Conservation (phyloP, 2,797 vertebrate genomes). For the Alauda arvensis region DNA sequence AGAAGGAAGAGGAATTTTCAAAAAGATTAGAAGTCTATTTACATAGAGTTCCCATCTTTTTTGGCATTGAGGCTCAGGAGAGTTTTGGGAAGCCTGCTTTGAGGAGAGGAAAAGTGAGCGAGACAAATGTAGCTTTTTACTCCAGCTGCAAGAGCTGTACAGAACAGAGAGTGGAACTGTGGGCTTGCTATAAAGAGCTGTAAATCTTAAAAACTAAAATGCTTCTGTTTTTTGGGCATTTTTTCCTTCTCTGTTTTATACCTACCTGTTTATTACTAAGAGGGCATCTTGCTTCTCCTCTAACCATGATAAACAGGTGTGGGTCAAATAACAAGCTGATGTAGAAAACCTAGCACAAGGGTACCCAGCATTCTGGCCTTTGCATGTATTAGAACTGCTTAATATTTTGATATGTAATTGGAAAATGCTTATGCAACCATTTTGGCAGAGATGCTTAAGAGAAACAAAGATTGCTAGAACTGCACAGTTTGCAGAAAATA, state of each 20-base stretch:
- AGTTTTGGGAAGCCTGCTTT: neutral
- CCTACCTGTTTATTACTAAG: neutral
- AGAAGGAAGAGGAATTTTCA: neutral
- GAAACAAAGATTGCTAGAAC: constrained; percentile 26
- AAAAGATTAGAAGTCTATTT: neutral
- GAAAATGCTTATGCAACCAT: constrained; percentile 9
- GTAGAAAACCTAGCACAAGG: neutral
- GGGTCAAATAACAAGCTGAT: neutral
- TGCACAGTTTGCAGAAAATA: constrained; percentile 46
- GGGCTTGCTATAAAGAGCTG: neutral
- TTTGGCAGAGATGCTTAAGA: neutral
- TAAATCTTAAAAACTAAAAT: neutral
- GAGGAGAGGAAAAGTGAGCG: neutral
- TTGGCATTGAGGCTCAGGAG: neutral
- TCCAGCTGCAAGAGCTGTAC: neutral
- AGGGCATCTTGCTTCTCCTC: neutral
- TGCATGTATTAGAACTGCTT: neutral
- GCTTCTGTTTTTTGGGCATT: neutral
- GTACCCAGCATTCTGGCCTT: neutral
- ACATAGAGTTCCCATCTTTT: neutral
- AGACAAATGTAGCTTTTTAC: neutral
- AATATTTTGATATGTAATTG: neutral
- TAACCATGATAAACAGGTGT: neutral
- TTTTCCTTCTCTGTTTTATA: neutral
- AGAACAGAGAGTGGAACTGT: neutral